A percentile compares a stretch with the other conserved stretches of the same genome.
Conservation (phyloP, 2,888 invertebrate genomes). For the Catocala nupta region DNA sequence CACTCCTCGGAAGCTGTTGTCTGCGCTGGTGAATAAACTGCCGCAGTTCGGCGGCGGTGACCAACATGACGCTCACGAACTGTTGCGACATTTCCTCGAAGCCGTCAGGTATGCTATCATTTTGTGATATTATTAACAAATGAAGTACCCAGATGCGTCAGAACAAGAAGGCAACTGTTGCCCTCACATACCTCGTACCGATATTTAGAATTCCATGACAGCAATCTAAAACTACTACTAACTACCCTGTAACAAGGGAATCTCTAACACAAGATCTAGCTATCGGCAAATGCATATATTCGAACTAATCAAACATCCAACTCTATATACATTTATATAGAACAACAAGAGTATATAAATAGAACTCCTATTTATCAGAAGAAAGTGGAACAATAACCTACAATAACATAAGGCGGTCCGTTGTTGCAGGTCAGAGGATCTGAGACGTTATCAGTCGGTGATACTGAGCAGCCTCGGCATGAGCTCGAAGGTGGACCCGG, state of each 20-base stretch:
- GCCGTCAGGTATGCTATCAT: conserved; percentile 89
- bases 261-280: too few relatives aligned
- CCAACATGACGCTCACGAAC: conserved; percentile 98
- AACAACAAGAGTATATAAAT: neutral
- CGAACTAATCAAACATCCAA: too few relatives aligned
- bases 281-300: too few relatives aligned
- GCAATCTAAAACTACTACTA: too few relatives aligned
- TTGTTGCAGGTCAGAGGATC: conserved; percentile 88
- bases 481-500: conserved; percentile 90
- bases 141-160: too few relatives aligned
- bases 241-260: too few relatives aligned
- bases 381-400: conserved; percentile 2
- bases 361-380: neutral
- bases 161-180: too few relatives aligned
- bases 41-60: conserved; percentile 97
- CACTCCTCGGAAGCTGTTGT: conserved; percentile 89
- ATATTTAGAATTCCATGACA: too few relatives aligned
- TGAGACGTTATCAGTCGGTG: conserved; percentile 93
- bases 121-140: too few relatives aligned
- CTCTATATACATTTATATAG: too few relatives aligned
- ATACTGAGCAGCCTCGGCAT: conserved; percentile 93
- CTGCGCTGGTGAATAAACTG: conserved; percentile 89
- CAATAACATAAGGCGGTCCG: neutral
- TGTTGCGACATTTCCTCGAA: conserved; percentile 96
- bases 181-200: too few relatives aligned